Evolutionary conservation across 1,140 invertebrate genomes (phyloP).

Genomic region (Zaprionus ornatus): DNA sequence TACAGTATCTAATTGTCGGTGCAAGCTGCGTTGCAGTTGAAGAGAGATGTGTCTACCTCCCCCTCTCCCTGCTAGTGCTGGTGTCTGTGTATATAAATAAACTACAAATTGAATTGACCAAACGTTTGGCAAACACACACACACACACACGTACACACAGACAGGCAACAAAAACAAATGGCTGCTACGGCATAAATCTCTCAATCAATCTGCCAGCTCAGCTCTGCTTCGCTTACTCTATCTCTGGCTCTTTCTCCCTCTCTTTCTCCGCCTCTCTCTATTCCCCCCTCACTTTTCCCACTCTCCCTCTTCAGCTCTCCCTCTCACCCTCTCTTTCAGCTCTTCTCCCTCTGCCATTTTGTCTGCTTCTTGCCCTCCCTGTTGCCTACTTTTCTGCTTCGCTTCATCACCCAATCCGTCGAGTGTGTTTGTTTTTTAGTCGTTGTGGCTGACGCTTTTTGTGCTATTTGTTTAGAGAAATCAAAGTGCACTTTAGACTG

Average conservation of each 20-base stretch:
- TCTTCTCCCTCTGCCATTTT: too few relatives aligned
- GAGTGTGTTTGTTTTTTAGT: constrained; percentile 14
- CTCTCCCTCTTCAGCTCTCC: too few relatives aligned
- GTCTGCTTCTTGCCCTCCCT: background rate
- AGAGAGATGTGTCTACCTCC: background rate
- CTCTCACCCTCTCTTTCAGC: too few relatives aligned
- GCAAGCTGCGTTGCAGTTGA: background rate
- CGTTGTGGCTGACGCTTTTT: constrained; percentile 11
- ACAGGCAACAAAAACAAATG: constrained; percentile 11
- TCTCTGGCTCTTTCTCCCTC: background rate
- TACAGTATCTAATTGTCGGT: background rate
- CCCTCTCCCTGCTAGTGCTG: background rate
- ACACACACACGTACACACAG: constrained; percentile 3
- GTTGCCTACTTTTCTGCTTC: background rate
- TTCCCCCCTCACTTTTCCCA: too few relatives aligned
- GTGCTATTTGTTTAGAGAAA: constrained; percentile 50
- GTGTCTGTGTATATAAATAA: constrained; percentile 52
- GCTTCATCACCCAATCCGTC: constrained; percentile 8
- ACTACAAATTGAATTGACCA: constrained; percentile 62
- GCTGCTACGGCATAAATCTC: constrained; percentile 27
- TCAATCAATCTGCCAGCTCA: constrained; percentile 12
- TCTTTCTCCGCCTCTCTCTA: background rate
- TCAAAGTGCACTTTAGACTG: constrained; percentile 47
- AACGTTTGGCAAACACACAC: constrained; percentile 17
- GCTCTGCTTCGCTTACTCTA: background rate